Evolutionary conservation across 2,888 invertebrate species (phyloP).

Genomic region (Thymelicus lineola): DNA sequence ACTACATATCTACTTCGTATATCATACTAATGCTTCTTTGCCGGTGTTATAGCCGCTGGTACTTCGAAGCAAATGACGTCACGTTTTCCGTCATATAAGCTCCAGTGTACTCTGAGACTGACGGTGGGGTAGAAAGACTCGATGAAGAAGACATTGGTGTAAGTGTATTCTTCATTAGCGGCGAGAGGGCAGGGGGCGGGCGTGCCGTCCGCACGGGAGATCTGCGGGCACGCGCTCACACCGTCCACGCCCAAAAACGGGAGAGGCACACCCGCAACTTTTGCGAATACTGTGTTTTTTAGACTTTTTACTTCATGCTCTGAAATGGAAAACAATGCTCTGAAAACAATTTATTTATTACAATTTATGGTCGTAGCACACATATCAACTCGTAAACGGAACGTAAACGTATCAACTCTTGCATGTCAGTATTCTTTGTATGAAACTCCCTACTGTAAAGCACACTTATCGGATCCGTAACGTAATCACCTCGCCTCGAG

Average conservation of each 20-base stretch:
- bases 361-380: no score
- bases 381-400: no score
- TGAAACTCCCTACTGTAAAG: no score
- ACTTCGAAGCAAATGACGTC: conserved; percentile 87
- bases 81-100: conserved; percentile 72
- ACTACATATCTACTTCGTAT: no score
- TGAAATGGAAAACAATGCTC: conserved; percentile 57
- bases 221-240: conserved; percentile 86
- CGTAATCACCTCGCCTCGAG: no score
- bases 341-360: no score
- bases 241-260: conserved; percentile 91
- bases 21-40: conserved; percentile 31
- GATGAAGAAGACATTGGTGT: conserved; percentile 85
- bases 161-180: conserved; percentile 87
- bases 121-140: conserved; percentile 75
- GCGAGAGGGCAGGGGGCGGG: conserved; percentile 87
- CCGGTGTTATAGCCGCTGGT: conserved; percentile 82
- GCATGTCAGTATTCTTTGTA: no score
- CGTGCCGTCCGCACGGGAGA: conserved; percentile 70
- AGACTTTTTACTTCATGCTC: conserved; percentile 77
- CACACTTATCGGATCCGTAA: no score
- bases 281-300: conserved; percentile 81
- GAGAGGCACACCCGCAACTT: conserved; percentile 83
- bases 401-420: no score
- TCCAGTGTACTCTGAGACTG: conserved; percentile 86